Conservation (phyloP, 2,888 invertebrate genomes). For the Biston stratarius region DNA sequence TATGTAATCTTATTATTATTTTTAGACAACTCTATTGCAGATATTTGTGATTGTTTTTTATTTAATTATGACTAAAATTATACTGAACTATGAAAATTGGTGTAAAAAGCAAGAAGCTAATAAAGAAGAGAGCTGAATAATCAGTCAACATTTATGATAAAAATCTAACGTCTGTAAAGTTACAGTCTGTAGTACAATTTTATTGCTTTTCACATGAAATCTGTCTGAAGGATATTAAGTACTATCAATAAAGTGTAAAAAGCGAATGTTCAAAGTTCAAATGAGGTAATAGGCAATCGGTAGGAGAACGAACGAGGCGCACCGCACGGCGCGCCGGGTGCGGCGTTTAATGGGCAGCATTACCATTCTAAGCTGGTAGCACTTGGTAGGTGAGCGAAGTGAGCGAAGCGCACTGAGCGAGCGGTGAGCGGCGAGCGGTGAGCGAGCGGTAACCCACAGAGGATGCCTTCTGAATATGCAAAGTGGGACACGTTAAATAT, state of each 20-base stretch:
- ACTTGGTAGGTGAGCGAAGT: constrained; percentile 55
- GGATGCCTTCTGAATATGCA: constrained; percentile 79
- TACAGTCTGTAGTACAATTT: too few relatives aligned
- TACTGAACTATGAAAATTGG: too few relatives aligned
- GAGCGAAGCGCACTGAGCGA: constrained; percentile 22
- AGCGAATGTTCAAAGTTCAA: constrained; percentile 41
- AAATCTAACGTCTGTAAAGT: too few relatives aligned
- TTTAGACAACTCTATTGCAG: too few relatives aligned
- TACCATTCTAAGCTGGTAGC: constrained; percentile 74
- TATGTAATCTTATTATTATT: too few relatives aligned
- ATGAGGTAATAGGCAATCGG: constrained; percentile 55
- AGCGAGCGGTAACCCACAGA: constrained; percentile 55
- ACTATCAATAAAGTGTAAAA: constrained; percentile 18
- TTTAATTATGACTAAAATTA: too few relatives aligned
- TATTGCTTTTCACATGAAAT: not conserved
- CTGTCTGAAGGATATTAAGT: not conserved
- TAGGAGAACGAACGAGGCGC: constrained; percentile 48
- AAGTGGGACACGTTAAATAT: constrained; percentile 71
- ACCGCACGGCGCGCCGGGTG: constrained; percentile 50
- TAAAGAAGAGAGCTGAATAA: too few relatives aligned
- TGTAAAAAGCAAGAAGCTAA: too few relatives aligned
- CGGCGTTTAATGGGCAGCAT: constrained; percentile 65
- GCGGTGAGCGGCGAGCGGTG: constrained; percentile 16
- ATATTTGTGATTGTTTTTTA: too few relatives aligned
- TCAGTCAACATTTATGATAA: too few relatives aligned